These are phyloP conservation scores for Onychomys leucogaster DNA, from an alignment of 2,797 vertebrate genomes.

Conservation along the genomic window DNA sequence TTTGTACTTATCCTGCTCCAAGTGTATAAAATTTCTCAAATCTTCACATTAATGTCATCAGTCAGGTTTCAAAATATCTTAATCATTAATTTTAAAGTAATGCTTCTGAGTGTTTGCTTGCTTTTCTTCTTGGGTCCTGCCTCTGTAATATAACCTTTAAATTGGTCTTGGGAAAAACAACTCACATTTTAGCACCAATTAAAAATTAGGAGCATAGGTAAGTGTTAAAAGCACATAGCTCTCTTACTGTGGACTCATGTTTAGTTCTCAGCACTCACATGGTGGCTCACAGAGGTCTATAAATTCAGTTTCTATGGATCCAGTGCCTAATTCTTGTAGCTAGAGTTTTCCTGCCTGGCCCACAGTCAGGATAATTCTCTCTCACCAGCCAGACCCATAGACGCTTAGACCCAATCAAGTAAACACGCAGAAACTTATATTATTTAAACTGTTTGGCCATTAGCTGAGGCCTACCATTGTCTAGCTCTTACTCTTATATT, in stretches of 20 bases:
- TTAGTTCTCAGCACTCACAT: background rate
- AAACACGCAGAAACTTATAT: no score
- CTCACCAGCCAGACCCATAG: no score
- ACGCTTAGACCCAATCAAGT: no score
- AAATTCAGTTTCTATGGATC: background rate
- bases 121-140: background rate
- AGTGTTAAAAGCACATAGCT: background rate
- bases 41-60: background rate
- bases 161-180: background rate
- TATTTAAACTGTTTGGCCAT: no score
- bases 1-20: background rate
- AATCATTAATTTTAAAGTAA: background rate
- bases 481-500: no score
- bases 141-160: background rate
- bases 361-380: no score
- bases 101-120: background rate
- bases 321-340: background rate
- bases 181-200: background rate
- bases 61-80: background rate
- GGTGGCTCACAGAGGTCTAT: background rate
- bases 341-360: no score
- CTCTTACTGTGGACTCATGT: background rate
- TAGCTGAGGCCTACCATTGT: no score
- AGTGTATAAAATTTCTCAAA: background rate
- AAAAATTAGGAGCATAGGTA: background rate